phyloP scores from a whole-genome alignment of 2,113 vertebrate genomes.

The Phalacrocorax pelagicus region DNA sequence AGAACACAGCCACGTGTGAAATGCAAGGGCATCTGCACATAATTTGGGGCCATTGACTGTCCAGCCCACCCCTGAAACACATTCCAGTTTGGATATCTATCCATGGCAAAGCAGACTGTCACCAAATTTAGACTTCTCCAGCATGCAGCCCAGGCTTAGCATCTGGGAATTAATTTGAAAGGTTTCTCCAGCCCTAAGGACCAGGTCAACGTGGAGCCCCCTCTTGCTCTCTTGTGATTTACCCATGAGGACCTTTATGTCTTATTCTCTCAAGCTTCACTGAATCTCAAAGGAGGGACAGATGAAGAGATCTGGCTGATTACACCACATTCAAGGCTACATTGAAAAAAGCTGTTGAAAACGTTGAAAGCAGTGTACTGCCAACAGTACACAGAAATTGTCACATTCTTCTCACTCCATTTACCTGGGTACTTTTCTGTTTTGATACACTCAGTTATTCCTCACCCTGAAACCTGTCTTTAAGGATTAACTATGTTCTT shows the following conservation, averaged over 20 bases:
- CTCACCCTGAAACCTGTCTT: not conserved
- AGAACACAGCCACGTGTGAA: not conserved
- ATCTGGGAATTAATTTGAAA: not conserved
- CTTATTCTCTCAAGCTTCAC: not conserved
- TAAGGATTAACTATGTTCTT: not conserved
- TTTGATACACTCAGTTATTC: not conserved
- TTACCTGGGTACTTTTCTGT: not conserved
- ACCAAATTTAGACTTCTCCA: not conserved
- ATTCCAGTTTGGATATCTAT: not conserved
- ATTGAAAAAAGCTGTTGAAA: not conserved
- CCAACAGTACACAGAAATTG: not conserved
- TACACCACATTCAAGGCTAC: not conserved
- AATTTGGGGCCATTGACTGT: not conserved
- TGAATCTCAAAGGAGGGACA: not conserved
- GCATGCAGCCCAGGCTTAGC: not conserved
- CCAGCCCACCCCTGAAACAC: not conserved
- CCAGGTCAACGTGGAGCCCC: not conserved
- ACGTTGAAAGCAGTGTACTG: not conserved
- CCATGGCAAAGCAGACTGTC: not conserved
- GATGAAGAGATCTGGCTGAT: rapidly evolving
- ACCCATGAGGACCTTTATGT: not conserved
- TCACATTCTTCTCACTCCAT: not conserved
- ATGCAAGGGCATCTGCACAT: not conserved
- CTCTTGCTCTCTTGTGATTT: not conserved
- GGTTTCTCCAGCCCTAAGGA: not conserved